phyloP scores from a whole-genome alignment of 2,113 vertebrate species.

The Spermophilus dauricus region DNA sequence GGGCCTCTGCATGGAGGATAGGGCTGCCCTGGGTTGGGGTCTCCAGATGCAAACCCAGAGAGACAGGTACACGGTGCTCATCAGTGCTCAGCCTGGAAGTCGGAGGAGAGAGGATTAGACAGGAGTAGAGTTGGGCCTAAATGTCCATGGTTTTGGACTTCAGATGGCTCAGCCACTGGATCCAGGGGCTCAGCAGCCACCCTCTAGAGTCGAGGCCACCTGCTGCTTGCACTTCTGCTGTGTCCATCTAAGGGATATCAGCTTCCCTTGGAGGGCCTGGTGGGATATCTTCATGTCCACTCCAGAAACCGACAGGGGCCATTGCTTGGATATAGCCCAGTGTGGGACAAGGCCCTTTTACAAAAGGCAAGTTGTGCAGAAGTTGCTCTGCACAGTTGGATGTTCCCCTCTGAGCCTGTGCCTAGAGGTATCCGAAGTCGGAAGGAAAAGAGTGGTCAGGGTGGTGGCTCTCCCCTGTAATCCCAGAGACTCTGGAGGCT shows the following conservation, averaged over 20 bases:
- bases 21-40: neutral
- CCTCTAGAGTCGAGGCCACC: neutral
- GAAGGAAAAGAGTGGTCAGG: neutral
- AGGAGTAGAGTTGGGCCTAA: neutral
- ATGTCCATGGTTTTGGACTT: neutral
- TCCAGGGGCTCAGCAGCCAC: too few relatives aligned
- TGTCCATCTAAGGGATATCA: neutral
- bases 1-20: neutral
- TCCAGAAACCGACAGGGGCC: rapidly evolving
- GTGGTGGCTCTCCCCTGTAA: neutral
- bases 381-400: neutral
- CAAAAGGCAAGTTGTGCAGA: neutral
- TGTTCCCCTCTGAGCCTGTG: rapidly evolving
- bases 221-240: neutral
- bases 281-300: rapidly evolving
- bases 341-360: neutral
- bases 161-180: rapidly evolving
- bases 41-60: neutral
- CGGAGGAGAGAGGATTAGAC: neutral
- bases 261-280: neutral
- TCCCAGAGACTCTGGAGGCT: neutral
- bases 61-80: rapidly evolving
- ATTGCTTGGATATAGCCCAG: neutral
- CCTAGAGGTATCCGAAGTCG: neutral
- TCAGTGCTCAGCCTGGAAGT: rapidly evolving